Evolutionary conservation across 2,888 invertebrate species (phyloP).

Genomic region (Ernsta delagoae): DNA sequence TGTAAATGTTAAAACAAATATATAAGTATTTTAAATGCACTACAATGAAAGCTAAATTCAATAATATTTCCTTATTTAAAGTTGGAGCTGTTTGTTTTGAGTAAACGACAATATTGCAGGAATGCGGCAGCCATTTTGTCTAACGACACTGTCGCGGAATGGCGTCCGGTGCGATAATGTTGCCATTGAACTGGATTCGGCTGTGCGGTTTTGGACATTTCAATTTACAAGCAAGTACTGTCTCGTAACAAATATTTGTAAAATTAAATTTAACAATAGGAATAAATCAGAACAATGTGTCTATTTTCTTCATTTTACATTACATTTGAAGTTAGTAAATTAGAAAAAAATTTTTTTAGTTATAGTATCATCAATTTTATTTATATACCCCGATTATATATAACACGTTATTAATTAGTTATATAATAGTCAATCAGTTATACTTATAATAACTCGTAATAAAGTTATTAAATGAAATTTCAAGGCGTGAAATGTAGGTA

Average conservation of each 20-base stretch:
- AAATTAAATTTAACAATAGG: background rate
- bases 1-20: too few relatives aligned
- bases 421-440: too few relatives aligned
- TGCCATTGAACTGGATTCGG: conserved; percentile 20
- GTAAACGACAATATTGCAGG: conserved; percentile 16
- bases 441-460: too few relatives aligned
- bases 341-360: too few relatives aligned
- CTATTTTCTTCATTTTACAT: background rate
- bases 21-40: too few relatives aligned
- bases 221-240: conserved; percentile 20
- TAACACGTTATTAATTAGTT: too few relatives aligned
- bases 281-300: background rate
- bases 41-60: background rate
- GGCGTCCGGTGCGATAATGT: conserved; percentile 25
- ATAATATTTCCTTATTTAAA: background rate
- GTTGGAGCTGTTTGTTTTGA: background rate
- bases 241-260: conserved; percentile 19
- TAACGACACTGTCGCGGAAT: conserved; percentile 30
- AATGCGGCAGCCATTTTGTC: conserved; percentile 30
- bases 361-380: too few relatives aligned
- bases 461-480: too few relatives aligned
- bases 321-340: background rate
- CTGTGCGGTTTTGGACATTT: conserved; percentile 27
- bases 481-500: too few relatives aligned
- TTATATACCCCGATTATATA: too few relatives aligned